Evolutionary conservation across 2,888 invertebrate species (phyloP).

Genomic region (Asteroscopus sphinx): DNA sequence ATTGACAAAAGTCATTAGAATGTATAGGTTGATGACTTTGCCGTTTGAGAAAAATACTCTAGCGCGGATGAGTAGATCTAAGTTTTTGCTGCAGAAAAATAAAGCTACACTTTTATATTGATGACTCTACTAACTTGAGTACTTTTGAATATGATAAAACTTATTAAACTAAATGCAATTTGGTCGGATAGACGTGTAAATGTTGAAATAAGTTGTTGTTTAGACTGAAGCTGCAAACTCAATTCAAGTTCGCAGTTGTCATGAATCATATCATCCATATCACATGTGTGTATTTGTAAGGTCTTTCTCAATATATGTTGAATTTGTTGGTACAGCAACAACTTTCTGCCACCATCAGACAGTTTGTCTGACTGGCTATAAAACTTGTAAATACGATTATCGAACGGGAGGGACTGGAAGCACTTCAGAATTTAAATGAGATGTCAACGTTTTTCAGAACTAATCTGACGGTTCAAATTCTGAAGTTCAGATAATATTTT

Average conservation of each 20-base stretch:
- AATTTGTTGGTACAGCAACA: conserved; percentile 6
- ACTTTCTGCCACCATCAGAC: conserved; percentile 26
- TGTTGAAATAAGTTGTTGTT: conserved; percentile 27
- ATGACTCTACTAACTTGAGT: neutral
- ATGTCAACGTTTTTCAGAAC: conserved; percentile 23
- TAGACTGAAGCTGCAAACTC: conserved; percentile 15
- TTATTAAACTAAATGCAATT: conserved; percentile 16
- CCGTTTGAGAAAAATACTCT: neutral
- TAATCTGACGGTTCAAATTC: conserved; percentile 25
- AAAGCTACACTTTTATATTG: too few relatives aligned
- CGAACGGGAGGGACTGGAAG: conserved; percentile 23
- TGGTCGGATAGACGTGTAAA: conserved; percentile 16
- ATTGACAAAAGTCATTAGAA: conserved; percentile 22
- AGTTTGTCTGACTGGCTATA: conserved; percentile 30
- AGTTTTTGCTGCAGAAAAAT: too few relatives aligned
- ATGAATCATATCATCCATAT: conserved; percentile 15
- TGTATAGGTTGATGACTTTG: conserved; percentile 4
- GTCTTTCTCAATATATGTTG: conserved; percentile 12
- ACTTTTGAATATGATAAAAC: neutral
- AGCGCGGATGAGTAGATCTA: too few relatives aligned
- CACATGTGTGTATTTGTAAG: conserved; percentile 1
- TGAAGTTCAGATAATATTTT: conserved; percentile 8
- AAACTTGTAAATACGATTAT: conserved; percentile 47
- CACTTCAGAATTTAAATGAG: conserved; percentile 44
- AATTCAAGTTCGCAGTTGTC: conserved; percentile 17